Percentiles rank a stretch among this genome's conserved stretches.
Evolutionary conservation across 2,113 vertebrate species (phyloP).

Genomic region (Mus musculus): GRCm39 chr7:92709001-92709500

Average conservation of each 20-base stretch:
- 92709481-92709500: not conserved
- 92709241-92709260: not conserved
- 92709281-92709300: slow-evolving; percentile 12
- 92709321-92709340: not conserved
- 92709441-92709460: not conserved
- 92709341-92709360: not conserved
- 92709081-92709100: not conserved
- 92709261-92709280: not conserved
- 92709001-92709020: not conserved
- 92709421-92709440: not conserved
- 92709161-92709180: not conserved
- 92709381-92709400: not conserved
- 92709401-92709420: slow-evolving; percentile 16
- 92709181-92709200: not conserved
- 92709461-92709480: not conserved
- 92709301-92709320: not conserved
- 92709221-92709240: slow-evolving; percentile 2
- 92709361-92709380: not conserved
- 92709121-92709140: not conserved
- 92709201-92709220: not conserved
- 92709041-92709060: not conserved
- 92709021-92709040: not conserved
- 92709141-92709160: not conserved
- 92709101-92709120: not conserved
- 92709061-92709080: not conserved